Base-by-base conservation (phyloP, 2,113 vertebrate genomes). In the Mystacornis crossleyi region DNA sequence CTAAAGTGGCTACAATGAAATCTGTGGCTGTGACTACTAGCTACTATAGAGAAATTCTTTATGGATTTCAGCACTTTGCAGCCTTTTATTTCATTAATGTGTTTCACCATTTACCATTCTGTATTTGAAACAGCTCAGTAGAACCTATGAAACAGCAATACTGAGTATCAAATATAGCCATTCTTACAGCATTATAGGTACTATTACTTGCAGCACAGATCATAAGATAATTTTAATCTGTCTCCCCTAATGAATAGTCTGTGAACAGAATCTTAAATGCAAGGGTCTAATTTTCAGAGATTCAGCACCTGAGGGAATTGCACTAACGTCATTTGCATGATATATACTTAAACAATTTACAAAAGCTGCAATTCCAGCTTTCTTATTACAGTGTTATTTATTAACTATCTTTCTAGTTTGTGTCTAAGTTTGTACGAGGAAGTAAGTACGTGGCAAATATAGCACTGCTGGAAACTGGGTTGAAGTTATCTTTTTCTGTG, bases 351-450 rank as follows among this genome's bases (percentile, higher is more conserved):
- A 51, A 33, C 42, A 80, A n/a, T 43, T 90, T 74, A 87, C 47
- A 86, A 89, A 92, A 94, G 21, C 47, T 89, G 61, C 61, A 57
- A 40, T 81, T 86, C 67, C 43, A 71, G 69, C 5, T 54, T 67
- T 43, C 40, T 92, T 62, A 65, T 61, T 79, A 60, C 12, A 29
- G 26, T 28, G 29, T 50, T 66, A 47, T 58, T 88, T 71, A 74
- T 38, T 73, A 95, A 74, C 34, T 54, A 20, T 18, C 34, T 80
- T 88, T 85, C 31, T 34, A 23, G 28, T 55, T 67, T 75, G 12
- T 25, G 66, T 42, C 58, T 48, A 36, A 58, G 57, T 58, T 58
- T 36, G 14, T 26, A 53, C 25, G 61, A 73, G 47, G 26, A 77
- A 78, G 18, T 14, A 73, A 65, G 29, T 25, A 47, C 0, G 1